Percentiles rank a stretch among this genome's conserved stretches.
phyloP scores from a whole-genome alignment of 2,113 vertebrate genomes.

The Steatornis caripensis region DNA sequence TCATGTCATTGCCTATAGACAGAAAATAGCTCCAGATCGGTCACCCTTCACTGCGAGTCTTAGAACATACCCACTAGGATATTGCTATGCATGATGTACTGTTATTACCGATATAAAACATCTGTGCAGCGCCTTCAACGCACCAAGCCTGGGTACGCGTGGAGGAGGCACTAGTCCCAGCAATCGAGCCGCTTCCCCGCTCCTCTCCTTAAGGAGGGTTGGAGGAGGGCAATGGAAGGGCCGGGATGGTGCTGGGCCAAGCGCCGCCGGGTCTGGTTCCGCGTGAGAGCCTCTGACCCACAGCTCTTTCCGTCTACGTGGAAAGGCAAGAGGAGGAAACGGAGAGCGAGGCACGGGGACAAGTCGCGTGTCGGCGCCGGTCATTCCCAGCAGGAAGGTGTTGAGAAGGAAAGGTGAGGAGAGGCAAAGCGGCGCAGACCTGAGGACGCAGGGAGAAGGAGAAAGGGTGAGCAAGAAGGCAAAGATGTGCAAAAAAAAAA shows the following conservation, averaged over 20 bases:
- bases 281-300: background rate
- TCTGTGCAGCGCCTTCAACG: accelerated
- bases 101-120: background rate
- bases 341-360: background rate
- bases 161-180: background rate
- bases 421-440: background rate
- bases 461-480: background rate
- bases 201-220: no score
- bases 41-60: background rate
- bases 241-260: accelerated
- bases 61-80: background rate
- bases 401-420: background rate
- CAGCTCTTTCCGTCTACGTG: background rate
- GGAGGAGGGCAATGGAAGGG: background rate
- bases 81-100: background rate
- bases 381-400: background rate
- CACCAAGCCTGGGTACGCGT: accelerated
- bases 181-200: background rate
- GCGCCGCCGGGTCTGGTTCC: background rate
- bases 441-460: background rate
- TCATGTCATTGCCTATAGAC: background rate
- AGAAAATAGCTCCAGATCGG: background rate
- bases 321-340: background rate
- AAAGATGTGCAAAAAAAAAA: background rate
- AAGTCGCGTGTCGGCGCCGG: background rate